A percentile compares a stretch with the other conserved stretches of the same genome.
Evolutionary conservation across 2,797 vertebrate species (phyloP).

Genomic region (Picus viridis): DNA sequence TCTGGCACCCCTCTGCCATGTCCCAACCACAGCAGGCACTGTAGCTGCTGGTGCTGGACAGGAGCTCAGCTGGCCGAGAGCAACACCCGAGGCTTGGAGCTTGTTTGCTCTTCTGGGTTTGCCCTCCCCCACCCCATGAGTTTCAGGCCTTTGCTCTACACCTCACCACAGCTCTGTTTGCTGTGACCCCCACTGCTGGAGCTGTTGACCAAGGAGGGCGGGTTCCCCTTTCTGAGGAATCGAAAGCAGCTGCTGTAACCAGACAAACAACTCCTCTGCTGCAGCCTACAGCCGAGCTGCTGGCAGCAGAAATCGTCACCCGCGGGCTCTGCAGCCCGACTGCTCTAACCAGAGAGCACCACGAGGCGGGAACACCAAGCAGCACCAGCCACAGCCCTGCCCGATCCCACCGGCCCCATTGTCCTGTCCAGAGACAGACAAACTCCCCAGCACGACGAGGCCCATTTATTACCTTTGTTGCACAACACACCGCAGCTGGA

Average conservation of each 20-base stretch:
- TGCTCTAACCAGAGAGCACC: fast-evolving
- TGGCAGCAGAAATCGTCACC: background rate
- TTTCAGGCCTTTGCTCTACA: background rate
- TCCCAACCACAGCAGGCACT: fast-evolving
- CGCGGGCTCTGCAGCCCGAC: background rate
- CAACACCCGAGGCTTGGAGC: background rate
- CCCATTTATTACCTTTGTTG: background rate
- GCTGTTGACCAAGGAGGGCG: background rate
- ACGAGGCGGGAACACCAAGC: fast-evolving
- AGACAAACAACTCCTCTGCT: background rate
- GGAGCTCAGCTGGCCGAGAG: background rate
- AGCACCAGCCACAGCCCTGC: background rate
- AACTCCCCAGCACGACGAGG: background rate
- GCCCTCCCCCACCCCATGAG: background rate
- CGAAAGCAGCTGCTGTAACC: background rate
- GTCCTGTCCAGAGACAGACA: background rate
- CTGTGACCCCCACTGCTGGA: background rate
- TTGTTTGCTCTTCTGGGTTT: background rate
- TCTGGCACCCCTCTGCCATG: background rate
- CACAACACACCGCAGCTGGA: background rate
- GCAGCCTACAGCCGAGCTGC: fast-evolving
- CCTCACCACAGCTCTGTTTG: background rate
- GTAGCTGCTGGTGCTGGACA: fast-evolving
- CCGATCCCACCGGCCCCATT: fast-evolving
- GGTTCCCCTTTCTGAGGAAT: background rate